Evolutionary conservation across 2,797 vertebrate species (phyloP), one percentile per base, ranked within the genome.

Genomic region (Otus scops): DNA sequence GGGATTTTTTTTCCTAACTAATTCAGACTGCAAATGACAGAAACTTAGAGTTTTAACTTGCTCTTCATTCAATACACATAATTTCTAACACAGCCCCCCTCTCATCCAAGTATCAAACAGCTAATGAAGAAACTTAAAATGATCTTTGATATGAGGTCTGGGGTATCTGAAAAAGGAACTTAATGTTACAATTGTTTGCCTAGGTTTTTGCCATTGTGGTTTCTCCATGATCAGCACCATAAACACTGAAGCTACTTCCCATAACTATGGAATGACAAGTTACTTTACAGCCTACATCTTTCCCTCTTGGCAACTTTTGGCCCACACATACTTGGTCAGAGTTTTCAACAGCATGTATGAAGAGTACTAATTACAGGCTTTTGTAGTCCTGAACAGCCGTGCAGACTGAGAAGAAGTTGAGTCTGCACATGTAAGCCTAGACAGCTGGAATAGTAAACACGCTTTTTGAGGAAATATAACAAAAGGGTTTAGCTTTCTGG

Each of bases 381-480:
- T 56, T 67, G 12, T 28, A 51, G 30, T 22, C 24, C 41, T 73
- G 41, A 81, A 38, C 16, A 79, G 11, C 20, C 36, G 27, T 43
- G 23, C 26, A 69, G 54, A n/a, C 7, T 11, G 27, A 57, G 63
- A 54, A 54, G n/a, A 88, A 36, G 14, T 73, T 85, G 30, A 32
- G 18, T 50, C 36, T 26, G 13, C 43, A n/a, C 22, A 28, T 0
- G 0, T 41, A n/a, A 91, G 16, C 17, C 17, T 21, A 51, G 26
- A 34, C 9, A 81, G 7, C 18, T n/a, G 0, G 0, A 53, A 74
- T 84, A 18, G 13, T 39, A 78, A 81, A 70, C 8, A 43, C 18
- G 10, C 26, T 54, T 89, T 84, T 32, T 76, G 41, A 85, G 38
- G 67, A 85, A 91, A 68, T 41, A 39, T 8, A 23, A 27, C 10